Percentiles rank a stretch among this genome's conserved stretches.
phyloP scores from a whole-genome alignment of 2,113 vertebrate species.

The Paradisaea rubra region DNA sequence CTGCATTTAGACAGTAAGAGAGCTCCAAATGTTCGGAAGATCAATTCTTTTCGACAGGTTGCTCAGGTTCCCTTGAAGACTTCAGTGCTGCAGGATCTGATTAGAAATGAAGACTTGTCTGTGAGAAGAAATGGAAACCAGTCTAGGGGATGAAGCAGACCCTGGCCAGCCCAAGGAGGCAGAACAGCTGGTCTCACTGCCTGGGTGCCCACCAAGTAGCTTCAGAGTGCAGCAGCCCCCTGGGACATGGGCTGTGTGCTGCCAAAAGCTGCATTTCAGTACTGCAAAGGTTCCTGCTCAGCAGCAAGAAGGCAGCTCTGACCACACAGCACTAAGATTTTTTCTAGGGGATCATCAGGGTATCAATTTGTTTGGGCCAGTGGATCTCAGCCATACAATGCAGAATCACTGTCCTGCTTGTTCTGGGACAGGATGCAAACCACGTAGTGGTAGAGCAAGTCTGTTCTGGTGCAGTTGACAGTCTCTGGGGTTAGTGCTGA shows the following conservation, averaged over 20 bases:
- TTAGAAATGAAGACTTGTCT: neutral
- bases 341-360: accelerated
- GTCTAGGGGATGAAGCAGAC: neutral
- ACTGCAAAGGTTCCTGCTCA: neutral
- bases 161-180: neutral
- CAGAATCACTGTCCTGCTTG: neutral
- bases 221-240: neutral
- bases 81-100: neutral
- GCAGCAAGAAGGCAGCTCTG: neutral
- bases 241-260: accelerated
- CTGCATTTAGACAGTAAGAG: neutral
- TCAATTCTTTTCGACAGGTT: neutral
- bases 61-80: neutral
- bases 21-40: neutral
- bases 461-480: neutral
- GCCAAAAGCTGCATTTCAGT: neutral
- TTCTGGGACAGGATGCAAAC: neutral
- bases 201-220: neutral
- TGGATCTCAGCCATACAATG: neutral
- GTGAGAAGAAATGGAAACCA: neutral
- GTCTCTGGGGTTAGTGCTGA: neutral
- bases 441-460: neutral
- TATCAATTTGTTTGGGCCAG: neutral
- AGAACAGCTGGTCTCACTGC: neutral
- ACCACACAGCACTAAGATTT: accelerated